phyloP scores from a whole-genome alignment of 2,888 invertebrate genomes.

The Drosophila rellima region DNA sequence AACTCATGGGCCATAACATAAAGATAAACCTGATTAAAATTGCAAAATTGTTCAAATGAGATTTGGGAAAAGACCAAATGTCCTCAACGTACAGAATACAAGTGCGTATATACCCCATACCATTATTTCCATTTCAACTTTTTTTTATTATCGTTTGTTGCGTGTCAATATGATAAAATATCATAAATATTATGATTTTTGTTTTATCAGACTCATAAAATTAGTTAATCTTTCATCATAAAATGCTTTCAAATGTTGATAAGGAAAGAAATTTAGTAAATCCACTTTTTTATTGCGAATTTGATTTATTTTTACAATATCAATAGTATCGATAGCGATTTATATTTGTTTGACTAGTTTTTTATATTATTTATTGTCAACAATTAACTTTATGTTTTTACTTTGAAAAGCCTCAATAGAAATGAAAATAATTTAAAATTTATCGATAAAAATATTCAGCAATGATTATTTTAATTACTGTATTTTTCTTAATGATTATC shows the following conservation, averaged over 20 bases:
- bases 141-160: conserved; percentile 34
- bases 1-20: conserved; percentile 54
- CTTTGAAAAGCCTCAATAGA: no score
- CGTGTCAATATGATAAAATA: conserved; percentile 29
- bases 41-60: conserved; percentile 76
- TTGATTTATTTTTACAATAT: not conserved
- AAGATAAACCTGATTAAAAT: conserved; percentile 76
- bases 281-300: not conserved
- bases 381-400: not conserved
- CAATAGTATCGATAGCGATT: not conserved
- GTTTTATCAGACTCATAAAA: conserved; percentile 19
- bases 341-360: not conserved
- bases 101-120: conserved; percentile 16
- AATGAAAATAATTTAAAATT: no score
- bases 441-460: no score
- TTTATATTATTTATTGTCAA: not conserved
- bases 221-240: conserved; percentile 4
- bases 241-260: not conserved
- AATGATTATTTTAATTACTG: no score
- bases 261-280: not conserved
- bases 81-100: conserved; percentile 19
- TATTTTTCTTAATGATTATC: no score
- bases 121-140: not conserved
- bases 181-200: conserved; percentile 39
- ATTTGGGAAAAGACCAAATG: conserved; percentile 57